Evolutionary conservation across 2,113 vertebrate genomes (phyloP).

Genomic region (Apteryx mantelli): DNA sequence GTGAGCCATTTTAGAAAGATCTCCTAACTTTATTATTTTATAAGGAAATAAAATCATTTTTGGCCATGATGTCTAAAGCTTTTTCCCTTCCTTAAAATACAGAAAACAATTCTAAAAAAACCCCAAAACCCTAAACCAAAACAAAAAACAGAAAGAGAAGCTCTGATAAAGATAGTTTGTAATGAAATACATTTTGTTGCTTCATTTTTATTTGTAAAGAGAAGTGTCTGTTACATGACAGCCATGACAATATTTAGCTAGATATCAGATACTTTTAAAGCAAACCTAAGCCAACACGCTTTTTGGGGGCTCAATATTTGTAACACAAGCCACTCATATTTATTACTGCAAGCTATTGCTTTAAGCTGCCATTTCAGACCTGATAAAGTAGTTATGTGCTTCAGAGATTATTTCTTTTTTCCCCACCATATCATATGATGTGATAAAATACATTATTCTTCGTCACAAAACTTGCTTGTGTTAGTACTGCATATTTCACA

Average conservation of each 20-base stretch:
- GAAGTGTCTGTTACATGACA: not conserved
- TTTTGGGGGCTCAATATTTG: not conserved
- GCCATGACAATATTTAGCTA: not conserved
- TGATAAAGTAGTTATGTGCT: not conserved
- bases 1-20: not conserved
- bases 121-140: not conserved
- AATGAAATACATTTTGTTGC: not conserved
- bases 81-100: not conserved
- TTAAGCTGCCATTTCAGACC: not conserved
- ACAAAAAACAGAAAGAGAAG: not conserved
- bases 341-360: not conserved
- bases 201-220: not conserved
- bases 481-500: not conserved
- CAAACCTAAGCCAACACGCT: not conserved
- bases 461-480: not conserved
- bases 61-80: not conserved
- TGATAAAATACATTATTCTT: not conserved
- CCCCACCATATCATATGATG: not conserved
- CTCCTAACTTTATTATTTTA: slow-evolving; percentile 27
- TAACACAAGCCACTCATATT: not conserved
- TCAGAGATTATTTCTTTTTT: not conserved
- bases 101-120: not conserved
- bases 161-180: not conserved
- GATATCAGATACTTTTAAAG: not conserved
- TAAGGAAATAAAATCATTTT: slow-evolving; percentile 8